Evolutionary conservation across 2,888 invertebrate genomes (phyloP).

Genomic region (Chaetoderma sp.): DNA sequence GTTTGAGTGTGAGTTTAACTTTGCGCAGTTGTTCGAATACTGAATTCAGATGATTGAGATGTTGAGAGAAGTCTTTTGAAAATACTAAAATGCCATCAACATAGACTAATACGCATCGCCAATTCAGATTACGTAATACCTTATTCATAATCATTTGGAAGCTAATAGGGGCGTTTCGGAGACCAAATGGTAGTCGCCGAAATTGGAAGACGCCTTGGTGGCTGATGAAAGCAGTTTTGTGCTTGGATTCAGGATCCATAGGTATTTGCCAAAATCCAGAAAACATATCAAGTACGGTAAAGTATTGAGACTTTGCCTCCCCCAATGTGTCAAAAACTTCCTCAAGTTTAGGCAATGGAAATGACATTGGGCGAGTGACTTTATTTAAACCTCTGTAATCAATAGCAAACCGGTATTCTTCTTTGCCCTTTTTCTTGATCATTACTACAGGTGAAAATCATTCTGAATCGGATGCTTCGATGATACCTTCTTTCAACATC

Average conservation of each 20-base stretch:
- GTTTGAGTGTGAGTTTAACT: too few species aligned
- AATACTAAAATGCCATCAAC: too few species aligned
- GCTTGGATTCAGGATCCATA: conserved; percentile 31
- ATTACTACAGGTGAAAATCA: conserved; percentile 36
- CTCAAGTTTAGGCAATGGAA: conserved; percentile 32
- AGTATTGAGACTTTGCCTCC: conserved; percentile 29
- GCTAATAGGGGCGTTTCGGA: too few species aligned
- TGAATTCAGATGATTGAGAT: too few species aligned
- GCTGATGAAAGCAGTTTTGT: conserved; percentile 37
- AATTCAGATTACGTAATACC: too few species aligned
- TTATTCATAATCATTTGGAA: too few species aligned
- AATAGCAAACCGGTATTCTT: conserved; percentile 28
- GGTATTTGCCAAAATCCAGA: conserved; percentile 32
- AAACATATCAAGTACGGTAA: conserved; percentile 34
- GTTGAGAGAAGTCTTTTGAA: too few species aligned
- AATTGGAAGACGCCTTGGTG: conserved; percentile 36
- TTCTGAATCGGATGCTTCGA: conserved; percentile 29
- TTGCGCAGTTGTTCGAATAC: too few species aligned
- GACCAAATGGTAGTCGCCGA: too few species aligned
- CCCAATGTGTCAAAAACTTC: conserved; percentile 39
- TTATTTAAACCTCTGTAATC: conserved; percentile 33
- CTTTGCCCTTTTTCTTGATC: conserved; percentile 31
- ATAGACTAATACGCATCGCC: too few species aligned
- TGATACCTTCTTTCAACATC: conserved; percentile 23
- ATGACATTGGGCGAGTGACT: conserved; percentile 27